phyloP scores from a whole-genome alignment of 1,140 invertebrate species.

The Heliconius himera region DNA sequence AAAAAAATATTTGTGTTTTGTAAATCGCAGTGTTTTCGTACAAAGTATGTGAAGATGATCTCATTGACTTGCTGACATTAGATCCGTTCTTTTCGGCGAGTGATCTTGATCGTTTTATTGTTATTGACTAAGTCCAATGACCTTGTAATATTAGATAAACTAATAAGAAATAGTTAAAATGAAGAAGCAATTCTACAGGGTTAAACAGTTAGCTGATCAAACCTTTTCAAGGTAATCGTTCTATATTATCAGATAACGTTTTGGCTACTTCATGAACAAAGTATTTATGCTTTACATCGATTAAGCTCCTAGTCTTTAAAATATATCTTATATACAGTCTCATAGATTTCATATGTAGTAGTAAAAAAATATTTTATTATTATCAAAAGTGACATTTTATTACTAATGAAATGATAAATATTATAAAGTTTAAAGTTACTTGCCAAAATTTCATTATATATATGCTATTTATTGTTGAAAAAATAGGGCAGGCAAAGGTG shows the following conservation, averaged over 20 bases:
- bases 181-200: conserved; percentile 94
- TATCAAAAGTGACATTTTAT: too few species aligned
- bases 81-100: conserved; percentile 72
- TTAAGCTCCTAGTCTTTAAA: neutral
- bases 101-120: conserved; percentile 78
- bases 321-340: neutral
- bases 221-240: conserved; percentile 90
- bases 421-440: neutral
- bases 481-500: conserved; percentile 92
- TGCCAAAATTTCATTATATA: too few species aligned
- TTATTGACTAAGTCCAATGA: conserved; percentile 78
- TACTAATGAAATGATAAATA: neutral
- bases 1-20: conserved; percentile 50
- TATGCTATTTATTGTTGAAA: too few species aligned
- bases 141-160: conserved; percentile 68
- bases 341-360: neutral
- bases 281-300: neutral
- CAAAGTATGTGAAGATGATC: conserved; percentile 73
- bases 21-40: conserved; percentile 46
- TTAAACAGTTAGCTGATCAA: conserved; percentile 94
- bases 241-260: conserved; percentile 74
- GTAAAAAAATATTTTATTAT: neutral
- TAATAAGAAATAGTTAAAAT: conserved; percentile 77
- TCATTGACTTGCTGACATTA: conserved; percentile 79
- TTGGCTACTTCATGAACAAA: conserved; percentile 37